Conservation (phyloP, 2,888 invertebrate genomes). For the Andrena trimmerana region DNA sequence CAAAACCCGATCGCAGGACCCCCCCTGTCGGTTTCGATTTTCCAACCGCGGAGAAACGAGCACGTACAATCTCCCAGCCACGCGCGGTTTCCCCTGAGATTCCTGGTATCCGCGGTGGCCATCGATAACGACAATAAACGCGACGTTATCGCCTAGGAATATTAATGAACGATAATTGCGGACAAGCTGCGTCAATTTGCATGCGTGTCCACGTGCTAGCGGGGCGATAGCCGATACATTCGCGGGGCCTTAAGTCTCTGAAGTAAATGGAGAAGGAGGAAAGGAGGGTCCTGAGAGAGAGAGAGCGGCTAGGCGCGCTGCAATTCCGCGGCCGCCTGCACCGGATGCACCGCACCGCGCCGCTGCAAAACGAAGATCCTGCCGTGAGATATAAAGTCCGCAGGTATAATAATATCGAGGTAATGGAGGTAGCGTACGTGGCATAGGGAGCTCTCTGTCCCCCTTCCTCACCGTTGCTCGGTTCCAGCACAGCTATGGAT, state of each 20-base stretch:
- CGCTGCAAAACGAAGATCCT: conserved; percentile 75
- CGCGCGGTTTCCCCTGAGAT: too few species aligned
- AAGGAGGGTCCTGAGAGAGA: background rate
- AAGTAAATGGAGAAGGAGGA: background rate
- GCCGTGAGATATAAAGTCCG: conserved; percentile 71
- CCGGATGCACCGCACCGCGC: conserved; percentile 67
- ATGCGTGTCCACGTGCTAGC: conserved; percentile 32
- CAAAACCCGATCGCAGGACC: background rate
- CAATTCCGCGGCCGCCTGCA: conserved; percentile 65
- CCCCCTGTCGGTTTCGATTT: background rate
- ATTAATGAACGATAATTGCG: conserved; percentile 53
- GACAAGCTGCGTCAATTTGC: conserved; percentile 34
- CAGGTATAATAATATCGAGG: conserved; percentile 80
- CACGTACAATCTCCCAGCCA: background rate
- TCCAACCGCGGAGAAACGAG: background rate
- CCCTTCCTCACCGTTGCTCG: background rate
- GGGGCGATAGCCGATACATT: conserved; percentile 2
- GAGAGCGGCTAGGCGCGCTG: conserved; percentile 20
- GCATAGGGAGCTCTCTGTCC: conserved; percentile 46
- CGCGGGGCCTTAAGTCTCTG: background rate
- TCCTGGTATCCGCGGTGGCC: background rate
- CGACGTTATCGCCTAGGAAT: conserved; percentile 16
- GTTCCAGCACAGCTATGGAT: conserved; percentile 42
- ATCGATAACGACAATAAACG: conserved; percentile 16
- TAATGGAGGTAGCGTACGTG: conserved; percentile 79